Base-by-base conservation (phyloP, 2,888 invertebrate genomes). In the Choreutis nemorana region DNA sequence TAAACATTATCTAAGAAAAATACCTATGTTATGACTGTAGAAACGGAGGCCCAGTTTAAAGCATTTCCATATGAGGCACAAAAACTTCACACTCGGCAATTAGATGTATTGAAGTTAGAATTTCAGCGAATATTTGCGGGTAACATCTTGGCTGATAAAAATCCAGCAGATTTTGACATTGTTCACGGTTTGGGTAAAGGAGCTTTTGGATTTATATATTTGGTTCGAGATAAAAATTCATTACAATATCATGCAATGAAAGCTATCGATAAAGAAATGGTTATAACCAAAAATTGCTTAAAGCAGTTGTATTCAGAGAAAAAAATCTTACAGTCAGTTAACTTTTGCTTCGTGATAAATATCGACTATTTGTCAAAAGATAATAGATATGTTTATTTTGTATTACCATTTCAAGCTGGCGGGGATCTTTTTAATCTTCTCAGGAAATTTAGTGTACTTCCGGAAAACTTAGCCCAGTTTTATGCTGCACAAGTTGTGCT, bases 401-500 rank as follows among this genome's bases (percentile, higher is more conserved):
- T 90, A 4, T 72, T 94, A 64, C 91, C 93, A 1, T 92, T 87
- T 46, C 75, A 90, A n/a, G 78, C 83, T 32, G 94, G 94, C 0
- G 94, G 94, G 1, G 94, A 94, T 57, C 81, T 95, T 72, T 94
- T 89, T 51, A 82, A 83, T 2, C 83, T 88, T 50, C 70, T 91
- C 29, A 81, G 85, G 41, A 83, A 73, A 50, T 55, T 63, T 27
- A 78, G 72, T 6, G 56, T 67, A 24, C 79, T 89, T 56, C 85
- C 87, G 27, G 94, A 95, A 57, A 79, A 83, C 12, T 77, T 90
- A 45, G 82, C 90, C 2, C 85, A 87, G 45, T 96, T 96, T 73
- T 97, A 95, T 65, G 89, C 89, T 1, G 87, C 93, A 6, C 96
- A 97, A 80, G 87, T 96, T 9, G 85, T 90, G 20, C 68, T 97